Evolutionary conservation across 1,140 invertebrate species (phyloP).

Genomic region (Drosophila pallidifrons): DNA sequence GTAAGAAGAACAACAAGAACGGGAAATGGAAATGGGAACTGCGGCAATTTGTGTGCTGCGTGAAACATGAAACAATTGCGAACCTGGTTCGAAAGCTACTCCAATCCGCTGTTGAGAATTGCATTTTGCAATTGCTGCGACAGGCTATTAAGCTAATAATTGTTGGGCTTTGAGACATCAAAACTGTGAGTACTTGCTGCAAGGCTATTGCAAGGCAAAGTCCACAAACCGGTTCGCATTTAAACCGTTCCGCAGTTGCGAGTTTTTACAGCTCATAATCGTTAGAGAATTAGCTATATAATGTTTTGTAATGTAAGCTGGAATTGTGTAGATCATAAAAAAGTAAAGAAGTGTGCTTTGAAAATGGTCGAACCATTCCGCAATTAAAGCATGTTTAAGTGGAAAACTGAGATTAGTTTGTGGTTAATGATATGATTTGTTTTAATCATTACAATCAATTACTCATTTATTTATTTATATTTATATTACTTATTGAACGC

Average conservation of each 20-base stretch:
- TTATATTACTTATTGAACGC: too few relatives aligned
- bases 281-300: not conserved
- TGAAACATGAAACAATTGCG: conserved; percentile 21
- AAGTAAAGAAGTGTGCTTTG: too few relatives aligned
- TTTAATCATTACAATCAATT: too few relatives aligned
- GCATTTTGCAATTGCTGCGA: conserved; percentile 2
- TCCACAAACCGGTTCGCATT: not conserved
- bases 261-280: not conserved
- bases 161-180: not conserved
- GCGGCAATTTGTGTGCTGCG: conserved; percentile 13
- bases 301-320: not conserved
- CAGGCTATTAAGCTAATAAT: conserved; percentile 9
- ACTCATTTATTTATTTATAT: too few relatives aligned
- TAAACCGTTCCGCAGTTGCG: not conserved
- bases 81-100: conserved; percentile 1
- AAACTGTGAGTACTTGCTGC: not conserved
- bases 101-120: conserved; percentile 4
- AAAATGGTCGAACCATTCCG: too few relatives aligned
- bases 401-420: not conserved
- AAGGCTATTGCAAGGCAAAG: too few relatives aligned
- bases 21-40: conserved; percentile 18
- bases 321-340: not conserved
- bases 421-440: too few relatives aligned
- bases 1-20: not conserved
- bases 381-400: not conserved